phyloP scores from a whole-genome alignment of 2,113 vertebrate species.

The Gobius niger region DNA sequence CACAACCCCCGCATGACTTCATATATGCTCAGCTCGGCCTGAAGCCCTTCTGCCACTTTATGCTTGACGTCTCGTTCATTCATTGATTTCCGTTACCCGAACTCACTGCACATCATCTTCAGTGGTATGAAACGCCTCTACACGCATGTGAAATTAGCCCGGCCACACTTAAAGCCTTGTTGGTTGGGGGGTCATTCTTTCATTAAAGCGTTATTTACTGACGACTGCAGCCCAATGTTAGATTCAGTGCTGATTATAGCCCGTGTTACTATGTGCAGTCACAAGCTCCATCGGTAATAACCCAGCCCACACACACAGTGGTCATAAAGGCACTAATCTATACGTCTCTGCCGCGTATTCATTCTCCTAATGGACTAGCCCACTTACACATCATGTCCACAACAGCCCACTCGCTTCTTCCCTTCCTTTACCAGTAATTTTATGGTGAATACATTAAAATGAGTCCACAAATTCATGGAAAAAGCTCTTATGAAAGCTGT shows the following conservation, averaged over 20 bases:
- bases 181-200: conserved; percentile 54
- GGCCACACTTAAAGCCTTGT: conserved; percentile 41
- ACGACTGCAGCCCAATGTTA: conserved; percentile 59
- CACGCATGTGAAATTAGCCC: conserved; percentile 48
- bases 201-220: conserved; percentile 57
- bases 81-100: not conserved
- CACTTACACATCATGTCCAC: conserved; percentile 34
- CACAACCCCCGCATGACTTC: not conserved
- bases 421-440: conserved; percentile 22
- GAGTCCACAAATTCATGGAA: conserved; percentile 34
- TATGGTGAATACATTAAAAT: conserved; percentile 46
- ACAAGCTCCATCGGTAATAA: conserved; percentile 31
- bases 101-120: not conserved
- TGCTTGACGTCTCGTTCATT: not conserved
- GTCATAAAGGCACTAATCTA: conserved; percentile 48
- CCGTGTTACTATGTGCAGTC: conserved; percentile 31
- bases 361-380: conserved; percentile 54
- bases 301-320: conserved; percentile 28
- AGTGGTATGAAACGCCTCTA: conserved; percentile 20
- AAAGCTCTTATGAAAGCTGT: conserved; percentile 43
- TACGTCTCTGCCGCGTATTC: conserved; percentile 33
- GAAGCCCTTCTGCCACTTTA: not conserved
- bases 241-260: conserved; percentile 47
- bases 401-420: conserved; percentile 10
- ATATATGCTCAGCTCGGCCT: not conserved